Conservation (phyloP, 2,888 invertebrate genomes). For the Drosophila siamana region DNA sequence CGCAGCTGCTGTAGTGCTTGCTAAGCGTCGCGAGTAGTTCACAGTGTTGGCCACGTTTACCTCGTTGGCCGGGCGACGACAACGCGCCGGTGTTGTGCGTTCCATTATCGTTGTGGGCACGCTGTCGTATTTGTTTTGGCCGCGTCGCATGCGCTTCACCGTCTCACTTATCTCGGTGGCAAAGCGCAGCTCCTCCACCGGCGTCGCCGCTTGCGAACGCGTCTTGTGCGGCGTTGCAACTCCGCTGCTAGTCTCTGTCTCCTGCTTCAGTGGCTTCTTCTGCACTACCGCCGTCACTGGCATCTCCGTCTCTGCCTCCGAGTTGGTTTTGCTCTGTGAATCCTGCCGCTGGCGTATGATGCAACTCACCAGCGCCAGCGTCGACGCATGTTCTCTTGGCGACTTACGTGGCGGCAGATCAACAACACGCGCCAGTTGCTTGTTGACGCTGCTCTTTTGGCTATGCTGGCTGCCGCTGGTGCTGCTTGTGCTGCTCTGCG, state of each 20-base stretch:
- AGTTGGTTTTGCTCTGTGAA: constrained; percentile 81
- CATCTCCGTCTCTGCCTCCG: constrained; percentile 68
- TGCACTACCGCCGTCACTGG: constrained; percentile 12
- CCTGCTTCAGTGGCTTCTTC: constrained; percentile 35
- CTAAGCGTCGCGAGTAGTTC: constrained; percentile 49
- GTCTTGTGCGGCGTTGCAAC: constrained; percentile 58
- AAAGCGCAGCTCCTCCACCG: constrained; percentile 82
- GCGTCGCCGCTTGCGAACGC: constrained; percentile 78
- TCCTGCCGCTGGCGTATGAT: constrained; percentile 86
- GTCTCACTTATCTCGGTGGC: constrained; percentile 85
- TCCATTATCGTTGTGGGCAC: constrained; percentile 51
- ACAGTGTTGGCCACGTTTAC: constrained; percentile 23
- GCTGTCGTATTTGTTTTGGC: constrained; percentile 83
- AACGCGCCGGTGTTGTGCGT: constrained; percentile 49
- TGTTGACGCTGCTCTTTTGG: constrained; percentile 72
- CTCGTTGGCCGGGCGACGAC: constrained; percentile 54
- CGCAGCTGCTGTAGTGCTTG: background rate
- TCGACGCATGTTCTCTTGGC: constrained; percentile 95
- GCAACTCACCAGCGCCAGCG: constrained; percentile 92
- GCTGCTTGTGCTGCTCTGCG: constrained; percentile 78
- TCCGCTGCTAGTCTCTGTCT: constrained; percentile 1
- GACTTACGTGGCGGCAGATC: constrained; percentile 90
- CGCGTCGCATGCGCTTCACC: constrained; percentile 84
- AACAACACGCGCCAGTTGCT: constrained; percentile 76
- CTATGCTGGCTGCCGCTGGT: constrained; percentile 73